Conservation (phyloP, 2,888 invertebrate genomes). For the Harpalus rufipes region DNA sequence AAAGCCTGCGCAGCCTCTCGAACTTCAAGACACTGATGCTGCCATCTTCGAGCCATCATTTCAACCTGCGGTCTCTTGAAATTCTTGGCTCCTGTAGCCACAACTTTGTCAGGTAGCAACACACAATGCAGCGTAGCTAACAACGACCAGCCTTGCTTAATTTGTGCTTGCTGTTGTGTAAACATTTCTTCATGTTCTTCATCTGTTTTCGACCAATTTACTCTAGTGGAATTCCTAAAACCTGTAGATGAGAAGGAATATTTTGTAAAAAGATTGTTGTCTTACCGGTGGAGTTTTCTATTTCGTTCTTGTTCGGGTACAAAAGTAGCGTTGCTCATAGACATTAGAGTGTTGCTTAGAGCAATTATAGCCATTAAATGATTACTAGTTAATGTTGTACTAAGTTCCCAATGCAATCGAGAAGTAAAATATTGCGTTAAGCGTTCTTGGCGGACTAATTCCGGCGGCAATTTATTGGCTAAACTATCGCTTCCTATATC, state of each 20-base stretch:
- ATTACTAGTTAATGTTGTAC: conserved; percentile 96
- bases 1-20: conserved; percentile 98
- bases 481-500: conserved; percentile 69
- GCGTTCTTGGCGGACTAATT: conserved; percentile 87
- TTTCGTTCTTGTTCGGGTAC: conserved; percentile 92
- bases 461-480: conserved; percentile 82
- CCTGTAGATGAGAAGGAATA: conserved; percentile 3
- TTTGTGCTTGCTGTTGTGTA: conserved; percentile 93
- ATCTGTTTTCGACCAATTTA: conserved; percentile 85
- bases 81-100: conserved; percentile 83
- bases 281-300: conserved; percentile 85
- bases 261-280: not conserved
- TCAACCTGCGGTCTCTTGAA: conserved; percentile 98
- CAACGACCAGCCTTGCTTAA: conserved; percentile 98
- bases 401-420: conserved; percentile 96
- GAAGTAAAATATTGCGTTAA: conserved; percentile 90
- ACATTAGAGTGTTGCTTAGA: conserved; percentile 97
- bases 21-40: conserved; percentile 98
- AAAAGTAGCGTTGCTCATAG: conserved; percentile 97
- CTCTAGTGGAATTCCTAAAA: conserved; percentile 82
- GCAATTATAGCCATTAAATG: conserved; percentile 97
- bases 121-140: conserved; percentile 98
- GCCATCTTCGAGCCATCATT: conserved; percentile 98
- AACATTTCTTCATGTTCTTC: conserved; percentile 91
- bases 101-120: conserved; percentile 92